Evolutionary conservation across 2,797 vertebrate genomes (phyloP).

Genomic region (Dipus sagitta): DNA sequence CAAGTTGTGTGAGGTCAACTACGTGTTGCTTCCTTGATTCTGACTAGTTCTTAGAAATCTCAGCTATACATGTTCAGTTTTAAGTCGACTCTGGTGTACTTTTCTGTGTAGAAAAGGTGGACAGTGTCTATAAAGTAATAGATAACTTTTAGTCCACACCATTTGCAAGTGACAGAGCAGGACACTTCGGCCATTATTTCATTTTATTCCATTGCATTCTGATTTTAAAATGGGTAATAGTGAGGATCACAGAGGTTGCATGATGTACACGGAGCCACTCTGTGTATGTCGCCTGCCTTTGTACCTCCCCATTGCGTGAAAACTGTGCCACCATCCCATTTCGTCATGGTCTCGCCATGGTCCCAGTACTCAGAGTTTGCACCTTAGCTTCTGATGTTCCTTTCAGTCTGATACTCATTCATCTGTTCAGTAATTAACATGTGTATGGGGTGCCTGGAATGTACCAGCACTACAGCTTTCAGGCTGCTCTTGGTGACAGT

Average conservation of each 20-base stretch:
- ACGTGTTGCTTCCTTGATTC: neutral
- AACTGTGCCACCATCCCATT: fast-evolving
- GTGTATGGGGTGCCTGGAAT: neutral
- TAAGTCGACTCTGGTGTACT: neutral
- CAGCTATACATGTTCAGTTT: neutral
- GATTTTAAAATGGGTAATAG: neutral
- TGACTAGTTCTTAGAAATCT: neutral
- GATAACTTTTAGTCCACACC: neutral
- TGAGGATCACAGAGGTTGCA: fast-evolving
- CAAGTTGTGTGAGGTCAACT: neutral
- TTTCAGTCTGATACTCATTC: neutral
- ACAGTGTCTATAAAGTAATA: neutral
- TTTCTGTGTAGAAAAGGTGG: neutral
- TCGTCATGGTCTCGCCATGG: too few species aligned
- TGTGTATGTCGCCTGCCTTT: neutral
- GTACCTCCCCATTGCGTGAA: too few species aligned
- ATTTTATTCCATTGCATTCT: neutral
- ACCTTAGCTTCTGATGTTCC: neutral
- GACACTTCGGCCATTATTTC: neutral
- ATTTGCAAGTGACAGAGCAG: neutral
- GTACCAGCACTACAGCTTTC: neutral
- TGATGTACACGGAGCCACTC: neutral
- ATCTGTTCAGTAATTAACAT: neutral
- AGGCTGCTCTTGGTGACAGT: neutral
- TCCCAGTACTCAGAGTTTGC: neutral